A percentile compares a stretch with the other conserved stretches of the same genome.
Conservation (phyloP, 2,797 vertebrate genomes). For the Sylvilagus floridanus region DNA sequence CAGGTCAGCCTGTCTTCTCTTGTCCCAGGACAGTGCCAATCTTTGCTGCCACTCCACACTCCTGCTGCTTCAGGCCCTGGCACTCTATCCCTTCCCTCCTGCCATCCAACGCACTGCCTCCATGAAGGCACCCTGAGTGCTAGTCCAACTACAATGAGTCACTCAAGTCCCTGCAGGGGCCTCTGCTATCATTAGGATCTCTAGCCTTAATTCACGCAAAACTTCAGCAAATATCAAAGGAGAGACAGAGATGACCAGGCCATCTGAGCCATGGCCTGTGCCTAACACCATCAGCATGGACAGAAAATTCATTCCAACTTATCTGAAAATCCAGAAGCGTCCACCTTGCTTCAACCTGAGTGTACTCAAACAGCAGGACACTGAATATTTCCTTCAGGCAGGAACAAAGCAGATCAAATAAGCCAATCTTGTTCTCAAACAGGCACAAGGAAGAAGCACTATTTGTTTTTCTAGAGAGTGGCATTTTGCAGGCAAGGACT, state of each 20-base stretch:
- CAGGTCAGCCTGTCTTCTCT: neutral
- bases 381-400: neutral
- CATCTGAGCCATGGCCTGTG: neutral
- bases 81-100: neutral
- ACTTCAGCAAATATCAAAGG: slow-evolving; percentile 32
- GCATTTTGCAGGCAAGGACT: neutral
- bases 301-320: neutral
- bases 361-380: neutral
- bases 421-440: neutral
- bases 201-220: slow-evolving; percentile 12
- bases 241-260: neutral
- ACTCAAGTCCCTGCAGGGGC: neutral
- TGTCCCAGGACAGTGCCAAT: neutral
- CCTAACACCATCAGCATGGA: neutral
- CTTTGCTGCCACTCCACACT: neutral
- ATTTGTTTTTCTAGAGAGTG: neutral
- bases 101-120: neutral
- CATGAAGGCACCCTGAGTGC: neutral
- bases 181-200: neutral
- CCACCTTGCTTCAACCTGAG: neutral
- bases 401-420: neutral
- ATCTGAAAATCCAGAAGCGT: neutral
- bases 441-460: neutral
- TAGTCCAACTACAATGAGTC: neutral
- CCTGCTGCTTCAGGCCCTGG: neutral